These are phyloP conservation scores for Allobates femoralis DNA, from an alignment of 2,797 vertebrate genomes.

Conservation along the genomic window DNA sequence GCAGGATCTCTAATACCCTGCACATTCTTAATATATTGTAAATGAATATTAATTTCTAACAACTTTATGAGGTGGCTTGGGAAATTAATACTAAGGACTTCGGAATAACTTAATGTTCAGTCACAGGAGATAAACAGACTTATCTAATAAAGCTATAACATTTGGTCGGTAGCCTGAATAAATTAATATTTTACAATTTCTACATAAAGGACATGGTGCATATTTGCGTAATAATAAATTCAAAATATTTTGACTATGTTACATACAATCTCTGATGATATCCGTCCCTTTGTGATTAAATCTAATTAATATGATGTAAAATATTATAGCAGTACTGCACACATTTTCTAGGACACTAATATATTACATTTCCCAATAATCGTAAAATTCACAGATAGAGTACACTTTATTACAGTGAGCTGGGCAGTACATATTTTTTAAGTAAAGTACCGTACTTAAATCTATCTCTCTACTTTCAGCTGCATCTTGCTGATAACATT, in stretches of 20 bases:
- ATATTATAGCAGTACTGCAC: conserved; percentile 9
- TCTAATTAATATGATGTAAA: conserved; percentile 10
- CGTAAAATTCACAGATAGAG: too few species aligned
- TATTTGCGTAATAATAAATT: conserved; percentile 25
- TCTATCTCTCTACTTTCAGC: too few species aligned
- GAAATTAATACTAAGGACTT: conserved; percentile 54
- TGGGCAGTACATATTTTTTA: too few species aligned
- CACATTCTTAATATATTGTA: conserved; percentile 34
- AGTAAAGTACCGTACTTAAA: too few species aligned
- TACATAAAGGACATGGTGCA: conserved; percentile 25
- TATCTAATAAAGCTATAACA: conserved; percentile 48
- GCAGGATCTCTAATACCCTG: conserved; percentile 20
- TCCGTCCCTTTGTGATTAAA: conserved; percentile 28
- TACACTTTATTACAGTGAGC: too few species aligned
- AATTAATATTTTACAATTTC: conserved; percentile 46
- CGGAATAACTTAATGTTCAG: conserved; percentile 36
- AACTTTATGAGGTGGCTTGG: conserved; percentile 48
- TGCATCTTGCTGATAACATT: too few species aligned
- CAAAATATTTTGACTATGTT: background rate
- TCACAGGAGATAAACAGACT: conserved; percentile 52
- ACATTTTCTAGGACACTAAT: background rate
- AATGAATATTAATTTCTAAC: conserved; percentile 49
- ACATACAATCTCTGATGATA: background rate
- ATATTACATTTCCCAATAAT: background rate
- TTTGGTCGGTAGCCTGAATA: conserved; percentile 34